Percentiles rank a stretch among this genome's conserved stretches.
These are phyloP conservation scores for Leucoraja ocellata DNA, from an alignment of 2,797 vertebrate genomes.

Conservation along the genomic window DNA sequence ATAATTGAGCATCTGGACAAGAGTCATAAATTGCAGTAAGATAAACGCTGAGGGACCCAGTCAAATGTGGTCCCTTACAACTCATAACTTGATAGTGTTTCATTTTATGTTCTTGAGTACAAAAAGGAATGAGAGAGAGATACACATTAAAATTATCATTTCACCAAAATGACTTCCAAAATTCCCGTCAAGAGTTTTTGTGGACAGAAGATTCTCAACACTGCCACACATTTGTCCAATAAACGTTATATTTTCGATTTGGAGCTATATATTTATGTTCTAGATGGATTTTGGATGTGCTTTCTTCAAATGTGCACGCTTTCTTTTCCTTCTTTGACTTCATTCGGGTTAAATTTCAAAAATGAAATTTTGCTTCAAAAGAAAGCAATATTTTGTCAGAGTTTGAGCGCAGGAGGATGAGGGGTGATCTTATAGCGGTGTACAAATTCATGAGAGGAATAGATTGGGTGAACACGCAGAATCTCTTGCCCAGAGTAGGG, in stretches of 20 bases:
- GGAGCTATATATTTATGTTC: too few species aligned
- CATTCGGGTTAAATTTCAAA: background rate
- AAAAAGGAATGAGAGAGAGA: background rate
- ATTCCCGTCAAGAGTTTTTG: background rate
- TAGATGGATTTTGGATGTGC: background rate
- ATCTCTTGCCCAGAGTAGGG: too few species aligned
- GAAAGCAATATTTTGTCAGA: background rate
- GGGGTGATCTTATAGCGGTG: too few species aligned
- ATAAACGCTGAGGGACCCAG: background rate
- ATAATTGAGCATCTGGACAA: background rate
- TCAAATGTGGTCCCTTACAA: background rate
- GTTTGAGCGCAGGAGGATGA: too few species aligned
- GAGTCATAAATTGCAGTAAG: background rate
- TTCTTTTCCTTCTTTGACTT: background rate
- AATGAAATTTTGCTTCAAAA: too few species aligned
- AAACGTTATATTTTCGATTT: too few species aligned
- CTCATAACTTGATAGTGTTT: constrained; percentile 1
- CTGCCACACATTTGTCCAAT: background rate
- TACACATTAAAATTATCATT: background rate
- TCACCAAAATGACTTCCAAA: background rate
- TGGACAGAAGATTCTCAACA: background rate
- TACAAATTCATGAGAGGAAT: too few species aligned
- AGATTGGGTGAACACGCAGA: too few species aligned
- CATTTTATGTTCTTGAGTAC: background rate
- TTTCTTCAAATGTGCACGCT: background rate